Evolutionary conservation across 2,113 vertebrate species (phyloP).

Genomic region (Oxyura jamaicensis): DNA sequence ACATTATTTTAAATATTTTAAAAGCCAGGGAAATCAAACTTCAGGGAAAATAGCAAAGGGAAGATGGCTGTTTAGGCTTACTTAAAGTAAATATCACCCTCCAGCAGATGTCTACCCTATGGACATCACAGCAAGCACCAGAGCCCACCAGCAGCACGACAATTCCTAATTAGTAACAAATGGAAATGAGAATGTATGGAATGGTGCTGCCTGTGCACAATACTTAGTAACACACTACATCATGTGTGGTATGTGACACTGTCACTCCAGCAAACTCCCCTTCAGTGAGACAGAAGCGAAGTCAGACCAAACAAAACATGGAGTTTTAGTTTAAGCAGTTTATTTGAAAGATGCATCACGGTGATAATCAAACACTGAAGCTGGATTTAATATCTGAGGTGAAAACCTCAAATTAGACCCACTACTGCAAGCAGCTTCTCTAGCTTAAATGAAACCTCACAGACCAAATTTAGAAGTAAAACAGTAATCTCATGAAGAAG

Average conservation of each 20-base stretch:
- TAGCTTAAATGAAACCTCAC: background rate
- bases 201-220: background rate
- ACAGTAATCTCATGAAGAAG: background rate
- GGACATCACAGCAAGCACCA: background rate
- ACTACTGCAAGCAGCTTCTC: background rate
- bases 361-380: accelerated
- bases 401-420: background rate
- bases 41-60: background rate
- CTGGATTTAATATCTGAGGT: background rate
- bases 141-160: background rate
- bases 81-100: background rate
- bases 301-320: background rate
- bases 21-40: background rate
- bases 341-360: background rate
- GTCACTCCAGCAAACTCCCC: background rate
- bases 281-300: background rate
- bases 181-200: background rate
- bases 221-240: background rate
- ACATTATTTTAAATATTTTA: background rate
- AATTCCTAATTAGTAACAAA: background rate
- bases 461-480: background rate
- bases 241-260: accelerated
- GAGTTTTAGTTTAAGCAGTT: background rate
- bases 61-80: background rate
- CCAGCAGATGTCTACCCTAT: background rate